Percentiles rank a stretch among this genome's conserved stretches.
phyloP scores from a whole-genome alignment of 2,797 vertebrate species.

The Eutrigla gurnardus region DNA sequence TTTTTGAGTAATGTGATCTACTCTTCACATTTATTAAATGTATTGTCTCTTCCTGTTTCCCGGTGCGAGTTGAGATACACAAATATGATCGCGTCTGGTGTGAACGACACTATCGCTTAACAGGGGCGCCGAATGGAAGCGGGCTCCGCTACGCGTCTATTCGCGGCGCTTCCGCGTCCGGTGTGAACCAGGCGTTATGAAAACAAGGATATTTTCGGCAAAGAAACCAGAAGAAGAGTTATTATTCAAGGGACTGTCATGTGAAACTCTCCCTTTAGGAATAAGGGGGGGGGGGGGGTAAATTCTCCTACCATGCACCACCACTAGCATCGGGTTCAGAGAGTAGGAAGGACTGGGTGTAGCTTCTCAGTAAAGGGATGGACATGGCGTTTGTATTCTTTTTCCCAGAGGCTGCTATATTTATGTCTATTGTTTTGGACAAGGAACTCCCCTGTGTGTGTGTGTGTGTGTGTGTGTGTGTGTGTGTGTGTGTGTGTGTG shows the following conservation, averaged over 20 bases:
- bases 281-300: not conserved
- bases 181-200: no score
- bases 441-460: slow-evolving; percentile 43
- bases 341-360: slow-evolving; percentile 86
- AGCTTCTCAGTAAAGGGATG: slow-evolving; percentile 81
- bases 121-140: no score
- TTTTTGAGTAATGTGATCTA: no score
- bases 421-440: slow-evolving; percentile 77
- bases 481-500: slow-evolving; percentile 8
- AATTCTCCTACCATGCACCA: slow-evolving; percentile 37
- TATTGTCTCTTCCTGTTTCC: no score
- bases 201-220: not conserved
- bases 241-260: not conserved
- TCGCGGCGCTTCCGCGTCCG: no score
- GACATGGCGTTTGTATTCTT: slow-evolving; percentile 79
- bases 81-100: no score
- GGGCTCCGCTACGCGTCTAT: no score
- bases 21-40: no score
- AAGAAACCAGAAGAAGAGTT: not conserved
- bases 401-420: slow-evolving; percentile 80
- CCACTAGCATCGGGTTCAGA: slow-evolving; percentile 51
- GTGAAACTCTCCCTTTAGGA: not conserved
- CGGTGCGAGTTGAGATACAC: no score
- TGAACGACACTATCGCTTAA: no score
- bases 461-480: slow-evolving; percentile 36